Evolutionary conservation across 2,113 vertebrate genomes (phyloP).

Genomic region (Salvelinus fontinalis): DNA sequence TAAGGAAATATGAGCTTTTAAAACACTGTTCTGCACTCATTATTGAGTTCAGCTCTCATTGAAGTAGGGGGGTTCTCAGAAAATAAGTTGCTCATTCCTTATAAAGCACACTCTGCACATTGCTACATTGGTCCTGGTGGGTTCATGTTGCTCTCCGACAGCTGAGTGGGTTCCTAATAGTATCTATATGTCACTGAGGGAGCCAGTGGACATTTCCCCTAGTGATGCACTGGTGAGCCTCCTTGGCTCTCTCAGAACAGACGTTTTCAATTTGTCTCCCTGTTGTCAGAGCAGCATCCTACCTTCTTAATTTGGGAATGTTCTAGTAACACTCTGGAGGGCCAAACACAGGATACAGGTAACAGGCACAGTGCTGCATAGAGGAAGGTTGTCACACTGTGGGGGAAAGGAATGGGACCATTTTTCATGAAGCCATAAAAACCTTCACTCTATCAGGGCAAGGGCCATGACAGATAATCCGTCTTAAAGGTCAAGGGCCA

Average conservation of each 20-base stretch:
- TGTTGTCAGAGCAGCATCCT: conserved; percentile 22
- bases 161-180: conserved; percentile 18
- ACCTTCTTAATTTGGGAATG: too few species aligned
- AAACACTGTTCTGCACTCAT: background rate
- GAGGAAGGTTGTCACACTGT: background rate
- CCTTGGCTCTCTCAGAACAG: conserved; percentile 9
- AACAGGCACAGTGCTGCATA: conserved; percentile 9
- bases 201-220: background rate
- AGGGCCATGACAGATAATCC: conserved; percentile 54
- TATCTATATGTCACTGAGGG: conserved; percentile 4
- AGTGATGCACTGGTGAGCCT: background rate
- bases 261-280: conserved; percentile 31
- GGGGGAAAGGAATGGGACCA: conserved; percentile 18
- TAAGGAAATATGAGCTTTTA: conserved; percentile 11
- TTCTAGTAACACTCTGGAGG: background rate
- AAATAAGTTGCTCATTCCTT: background rate
- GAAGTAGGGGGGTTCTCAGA: background rate
- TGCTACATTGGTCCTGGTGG: background rate
- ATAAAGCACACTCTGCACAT: background rate
- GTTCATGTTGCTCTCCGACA: conserved; percentile 5
- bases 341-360: conserved; percentile 22
- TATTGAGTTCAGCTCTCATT: background rate
- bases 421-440: conserved; percentile 49
- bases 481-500: background rate
- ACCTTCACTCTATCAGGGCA: conserved; percentile 7